A percentile compares a stretch with the other conserved stretches of the same genome.
Conservation (phyloP, 2,797 vertebrate species). For the Ataeniobius toweri region DNA sequence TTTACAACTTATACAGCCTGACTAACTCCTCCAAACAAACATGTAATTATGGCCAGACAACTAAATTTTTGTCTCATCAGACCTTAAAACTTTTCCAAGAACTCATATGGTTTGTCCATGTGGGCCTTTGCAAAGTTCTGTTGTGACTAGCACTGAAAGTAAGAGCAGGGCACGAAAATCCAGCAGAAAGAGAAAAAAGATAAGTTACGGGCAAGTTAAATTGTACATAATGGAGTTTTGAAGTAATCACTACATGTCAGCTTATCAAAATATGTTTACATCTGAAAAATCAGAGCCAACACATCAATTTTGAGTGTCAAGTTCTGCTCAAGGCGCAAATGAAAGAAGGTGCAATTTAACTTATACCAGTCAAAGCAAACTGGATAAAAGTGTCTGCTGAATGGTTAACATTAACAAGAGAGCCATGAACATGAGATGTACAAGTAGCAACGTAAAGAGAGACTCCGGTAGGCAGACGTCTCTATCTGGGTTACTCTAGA, state of each 20-base stretch:
- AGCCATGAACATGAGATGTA: conserved; percentile 24
- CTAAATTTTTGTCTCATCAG: not conserved
- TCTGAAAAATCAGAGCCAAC: conserved; percentile 5
- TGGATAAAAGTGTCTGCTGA: conserved; percentile 16
- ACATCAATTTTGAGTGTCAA: not conserved
- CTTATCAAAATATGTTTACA: not conserved
- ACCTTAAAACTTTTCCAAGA: not conserved
- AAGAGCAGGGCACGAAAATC: not conserved
- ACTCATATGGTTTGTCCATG: not conserved
- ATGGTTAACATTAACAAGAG: conserved; percentile 10
- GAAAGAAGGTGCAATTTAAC: not conserved
- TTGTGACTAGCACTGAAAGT: not conserved
- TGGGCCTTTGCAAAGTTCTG: not conserved
- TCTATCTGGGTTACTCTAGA: conserved; percentile 78
- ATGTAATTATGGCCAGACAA: too few species aligned
- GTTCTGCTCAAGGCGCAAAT: not conserved
- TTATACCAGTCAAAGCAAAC: conserved; percentile 1
- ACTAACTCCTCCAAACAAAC: too few species aligned
- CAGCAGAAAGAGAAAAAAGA: not conserved
- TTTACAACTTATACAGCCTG: too few species aligned
- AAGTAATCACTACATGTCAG: conserved; percentile 5
- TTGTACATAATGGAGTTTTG: too few species aligned
- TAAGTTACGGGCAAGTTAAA: not conserved
- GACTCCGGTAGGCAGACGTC: conserved; percentile 63
- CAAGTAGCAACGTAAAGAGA: conserved; percentile 29